phyloP scores from a whole-genome alignment of 2,113 vertebrate species.

The Poeciliopsis prolifica region DNA sequence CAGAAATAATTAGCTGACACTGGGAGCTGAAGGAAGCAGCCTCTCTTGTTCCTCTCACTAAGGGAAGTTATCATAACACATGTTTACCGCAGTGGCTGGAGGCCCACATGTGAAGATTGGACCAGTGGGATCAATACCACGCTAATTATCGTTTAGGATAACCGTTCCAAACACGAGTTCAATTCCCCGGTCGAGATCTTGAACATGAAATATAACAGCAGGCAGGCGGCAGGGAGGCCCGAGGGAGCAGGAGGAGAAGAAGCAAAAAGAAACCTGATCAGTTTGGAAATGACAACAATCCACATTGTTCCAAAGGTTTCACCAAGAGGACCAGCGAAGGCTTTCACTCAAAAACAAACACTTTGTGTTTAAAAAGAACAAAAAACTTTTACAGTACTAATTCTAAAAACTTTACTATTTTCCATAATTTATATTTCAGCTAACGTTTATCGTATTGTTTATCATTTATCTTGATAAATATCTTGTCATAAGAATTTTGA shows the following conservation, averaged over 20 bases:
- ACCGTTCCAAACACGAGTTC: conserved; percentile 37
- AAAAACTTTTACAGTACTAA: background rate
- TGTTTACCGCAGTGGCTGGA: conserved; percentile 56
- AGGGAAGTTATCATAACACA: conserved; percentile 63
- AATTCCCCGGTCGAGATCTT: conserved; percentile 28
- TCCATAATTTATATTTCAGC: background rate
- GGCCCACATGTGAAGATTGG: conserved; percentile 21
- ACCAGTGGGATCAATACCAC: conserved; percentile 17
- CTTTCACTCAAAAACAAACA: too few relatives aligned
- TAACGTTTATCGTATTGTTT: too few relatives aligned
- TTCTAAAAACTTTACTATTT: background rate
- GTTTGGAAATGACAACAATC: background rate
- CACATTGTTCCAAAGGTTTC: too few relatives aligned
- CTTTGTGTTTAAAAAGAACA: too few relatives aligned
- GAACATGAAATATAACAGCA: conserved; percentile 4
- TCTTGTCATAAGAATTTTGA: too few relatives aligned
- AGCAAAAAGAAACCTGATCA: background rate
- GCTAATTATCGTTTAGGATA: conserved; percentile 62
- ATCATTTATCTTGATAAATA: too few relatives aligned
- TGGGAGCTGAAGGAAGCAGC: conserved; percentile 53
- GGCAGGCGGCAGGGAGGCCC: background rate
- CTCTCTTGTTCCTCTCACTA: conserved; percentile 20
- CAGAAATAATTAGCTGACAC: conserved; percentile 72
- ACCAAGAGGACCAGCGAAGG: too few relatives aligned
- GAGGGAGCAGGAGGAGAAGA: background rate